phyloP scores from a whole-genome alignment of 2,888 invertebrate species.

The Eristalinus sepulchralis region DNA sequence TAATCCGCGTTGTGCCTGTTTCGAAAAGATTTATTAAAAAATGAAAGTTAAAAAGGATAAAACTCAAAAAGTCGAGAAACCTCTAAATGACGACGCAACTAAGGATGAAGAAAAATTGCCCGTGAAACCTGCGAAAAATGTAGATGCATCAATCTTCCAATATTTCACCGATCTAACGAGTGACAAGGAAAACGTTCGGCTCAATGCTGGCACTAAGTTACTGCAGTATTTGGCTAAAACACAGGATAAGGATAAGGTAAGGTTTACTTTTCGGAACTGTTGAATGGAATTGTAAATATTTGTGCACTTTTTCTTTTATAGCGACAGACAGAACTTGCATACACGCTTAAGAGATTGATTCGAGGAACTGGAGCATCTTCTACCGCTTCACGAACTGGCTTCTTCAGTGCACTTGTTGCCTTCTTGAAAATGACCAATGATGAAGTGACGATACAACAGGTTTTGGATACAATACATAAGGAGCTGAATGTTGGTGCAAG shows the following conservation, averaged over 20 bases:
- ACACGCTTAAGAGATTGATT: conserved; percentile 86
- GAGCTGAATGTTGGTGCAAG: conserved; percentile 84
- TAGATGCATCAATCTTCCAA: conserved; percentile 74
- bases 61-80: conserved; percentile 8
- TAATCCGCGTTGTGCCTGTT: conserved; percentile 51
- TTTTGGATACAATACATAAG: conserved; percentile 84
- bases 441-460: conserved; percentile 81
- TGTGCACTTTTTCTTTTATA: conserved; percentile 79
- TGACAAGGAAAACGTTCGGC: conserved; percentile 72
- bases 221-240: conserved; percentile 73
- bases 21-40: conserved; percentile 22
- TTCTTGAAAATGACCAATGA: conserved; percentile 81
- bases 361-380: conserved; percentile 88
- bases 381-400: conserved; percentile 85
- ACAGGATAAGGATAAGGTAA: conserved; percentile 74
- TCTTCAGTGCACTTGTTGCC: conserved; percentile 86
- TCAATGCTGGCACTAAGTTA: conserved; percentile 74
- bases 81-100: background rate
- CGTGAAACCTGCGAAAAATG: conserved; percentile 61
- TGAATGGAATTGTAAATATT: no score
- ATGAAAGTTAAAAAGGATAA: conserved; percentile 60
- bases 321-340: conserved; percentile 84
- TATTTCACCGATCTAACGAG: conserved; percentile 75
- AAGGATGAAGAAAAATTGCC: background rate
- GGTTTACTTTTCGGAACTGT: conserved; percentile 9